Conservation (phyloP, 2,113 vertebrate genomes). For the Cyanistes caeruleus region DNA sequence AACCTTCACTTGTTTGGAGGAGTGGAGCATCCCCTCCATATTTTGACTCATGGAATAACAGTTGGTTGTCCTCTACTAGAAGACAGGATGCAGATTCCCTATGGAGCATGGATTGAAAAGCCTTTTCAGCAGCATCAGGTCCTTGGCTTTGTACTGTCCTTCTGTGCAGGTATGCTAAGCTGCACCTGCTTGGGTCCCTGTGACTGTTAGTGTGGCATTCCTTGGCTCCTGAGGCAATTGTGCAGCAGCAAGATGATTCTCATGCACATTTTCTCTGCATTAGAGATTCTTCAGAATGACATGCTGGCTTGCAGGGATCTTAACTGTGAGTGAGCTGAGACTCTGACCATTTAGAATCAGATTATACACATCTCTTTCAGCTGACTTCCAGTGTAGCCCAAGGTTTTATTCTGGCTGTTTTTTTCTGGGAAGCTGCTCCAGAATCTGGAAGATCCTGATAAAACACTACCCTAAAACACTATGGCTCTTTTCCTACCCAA, state of each 20-base stretch:
- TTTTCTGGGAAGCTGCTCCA: neutral
- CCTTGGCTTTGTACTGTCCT: fast-evolving
- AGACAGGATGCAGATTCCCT: neutral
- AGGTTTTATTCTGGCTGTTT: neutral
- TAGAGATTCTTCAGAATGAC: neutral
- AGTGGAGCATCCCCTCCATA: neutral
- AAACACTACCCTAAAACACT: neutral
- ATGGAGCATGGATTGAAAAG: neutral
- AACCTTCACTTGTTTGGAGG: neutral
- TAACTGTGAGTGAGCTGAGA: neutral
- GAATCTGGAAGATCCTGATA: neutral
- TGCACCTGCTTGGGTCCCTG: neutral
- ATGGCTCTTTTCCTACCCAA: neutral
- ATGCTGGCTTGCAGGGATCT: neutral
- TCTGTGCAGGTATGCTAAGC: neutral
- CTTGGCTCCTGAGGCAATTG: neutral
- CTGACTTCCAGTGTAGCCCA: neutral
- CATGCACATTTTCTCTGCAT: neutral
- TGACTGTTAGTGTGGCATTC: neutral
- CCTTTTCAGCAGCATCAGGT: neutral
- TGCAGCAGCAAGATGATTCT: neutral
- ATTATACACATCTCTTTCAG: neutral
- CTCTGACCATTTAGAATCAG: neutral
- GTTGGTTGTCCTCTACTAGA: neutral
- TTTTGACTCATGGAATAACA: neutral